phyloP scores from a whole-genome alignment of 2,888 invertebrate species.

The Caenorhabditis sp. region DNA sequence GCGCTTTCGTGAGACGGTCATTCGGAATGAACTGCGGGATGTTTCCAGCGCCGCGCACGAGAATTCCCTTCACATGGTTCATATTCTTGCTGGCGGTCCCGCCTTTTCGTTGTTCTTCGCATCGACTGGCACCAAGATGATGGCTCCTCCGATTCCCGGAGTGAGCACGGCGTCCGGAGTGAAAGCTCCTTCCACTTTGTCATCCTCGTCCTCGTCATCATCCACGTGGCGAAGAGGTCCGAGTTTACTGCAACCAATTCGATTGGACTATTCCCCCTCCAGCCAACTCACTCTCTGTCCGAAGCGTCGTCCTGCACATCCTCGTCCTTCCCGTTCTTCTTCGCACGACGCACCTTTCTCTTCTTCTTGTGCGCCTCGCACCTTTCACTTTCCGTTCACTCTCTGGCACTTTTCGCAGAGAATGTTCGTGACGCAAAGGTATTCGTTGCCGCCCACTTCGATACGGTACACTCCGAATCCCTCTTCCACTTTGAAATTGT shows the following conservation, averaged over 20 bases:
- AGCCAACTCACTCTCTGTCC: constrained; percentile 56
- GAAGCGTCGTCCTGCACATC: constrained; percentile 50
- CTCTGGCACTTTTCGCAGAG: constrained; percentile 47
- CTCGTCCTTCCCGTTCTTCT: constrained; percentile 18
- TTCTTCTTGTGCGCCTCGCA: constrained; percentile 50
- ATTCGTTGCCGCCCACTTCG: constrained; percentile 28
- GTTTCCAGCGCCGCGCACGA: constrained; percentile 43
- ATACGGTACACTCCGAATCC: constrained; percentile 47
- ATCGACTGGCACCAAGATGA: constrained; percentile 45
- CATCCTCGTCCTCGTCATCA: constrained; percentile 52
- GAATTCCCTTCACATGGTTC: constrained; percentile 51
- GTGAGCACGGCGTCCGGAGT: constrained; percentile 49
- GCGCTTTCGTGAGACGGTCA: constrained; percentile 41
- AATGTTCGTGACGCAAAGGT: constrained; percentile 45
- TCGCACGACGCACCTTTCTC: neutral
- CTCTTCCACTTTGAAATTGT: constrained; percentile 33
- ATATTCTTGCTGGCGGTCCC: constrained; percentile 43
- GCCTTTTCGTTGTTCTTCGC: constrained; percentile 46
- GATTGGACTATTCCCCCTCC: no score
- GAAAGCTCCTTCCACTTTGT: constrained; percentile 50
- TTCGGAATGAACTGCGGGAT: constrained; percentile 56
- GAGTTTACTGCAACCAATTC: no score
- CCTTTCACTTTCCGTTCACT: constrained; percentile 24
- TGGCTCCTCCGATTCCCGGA: constrained; percentile 52
- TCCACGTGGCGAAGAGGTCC: constrained; percentile 47